Base-by-base conservation (phyloP, 2,113 vertebrate genomes). In the Forbesichthys papilliferus region DNA sequence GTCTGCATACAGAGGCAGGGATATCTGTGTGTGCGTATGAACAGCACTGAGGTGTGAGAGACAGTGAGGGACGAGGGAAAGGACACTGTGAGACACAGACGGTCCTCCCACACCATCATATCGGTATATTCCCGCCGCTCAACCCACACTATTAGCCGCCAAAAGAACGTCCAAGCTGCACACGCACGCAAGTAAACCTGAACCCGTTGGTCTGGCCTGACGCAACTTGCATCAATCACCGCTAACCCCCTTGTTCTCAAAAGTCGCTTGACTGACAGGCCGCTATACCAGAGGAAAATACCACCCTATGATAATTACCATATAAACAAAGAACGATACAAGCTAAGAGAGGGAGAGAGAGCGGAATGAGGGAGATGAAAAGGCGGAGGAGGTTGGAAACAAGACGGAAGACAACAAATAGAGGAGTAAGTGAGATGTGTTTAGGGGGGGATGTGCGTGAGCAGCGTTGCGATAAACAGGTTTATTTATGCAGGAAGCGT, bases 401-500 rank as follows among this genome's bases (percentile, higher is more conserved):
- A 16, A 52, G 58, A 66, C 16, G 13, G 64, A 33, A 84, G 54
- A 75, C 73, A 78, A 75, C 66, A 74, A 81, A 80, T 58, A 51
- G 73, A 52, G 27, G 48, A 49, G 48, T 68, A 71, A 56, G 72
- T 77, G 77, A 66, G 72, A 68, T n/a, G 58, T n/a, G 62, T 69
- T 68, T 16, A 18, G 51, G 63, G 36, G 46, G 34, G 52, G 54
- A 27, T 59, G 74, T 48, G 74, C 47, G 74, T 36, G 16, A 65
- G 82, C 56, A 27, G 36, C 74, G 34, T 52, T 78, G 69, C n/a
- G 52, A 83, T 87, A 89, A 90, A 89, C 86, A 87, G 84, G 64
- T 84, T 88, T 87, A 89, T 89, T 87, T 84, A 87, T 88, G 86
- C 82, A 72, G 84, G 70, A 79, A 48, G 80, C 66, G 73, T 78